phyloP scores from a whole-genome alignment of 2,113 vertebrate species.

The Turdus rufiventris region DNA sequence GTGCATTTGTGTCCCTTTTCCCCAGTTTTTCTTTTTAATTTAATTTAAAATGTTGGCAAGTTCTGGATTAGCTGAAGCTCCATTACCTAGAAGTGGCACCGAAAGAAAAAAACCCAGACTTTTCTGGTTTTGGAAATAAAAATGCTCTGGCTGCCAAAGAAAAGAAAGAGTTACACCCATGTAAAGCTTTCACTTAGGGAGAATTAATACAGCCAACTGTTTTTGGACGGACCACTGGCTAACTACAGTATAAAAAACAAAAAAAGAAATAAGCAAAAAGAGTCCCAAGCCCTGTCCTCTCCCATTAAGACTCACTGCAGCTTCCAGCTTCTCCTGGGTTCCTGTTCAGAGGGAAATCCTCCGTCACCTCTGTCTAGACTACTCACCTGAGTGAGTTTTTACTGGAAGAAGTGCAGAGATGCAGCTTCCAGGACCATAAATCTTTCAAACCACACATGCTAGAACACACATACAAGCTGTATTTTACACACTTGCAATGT shows the following conservation, averaged over 20 bases:
- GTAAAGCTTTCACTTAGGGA: constrained; percentile 48
- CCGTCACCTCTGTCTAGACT: constrained; percentile 43
- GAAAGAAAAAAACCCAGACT: neutral
- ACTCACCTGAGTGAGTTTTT: constrained; percentile 9
- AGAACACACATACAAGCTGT: neutral
- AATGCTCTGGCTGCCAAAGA: constrained; percentile 50
- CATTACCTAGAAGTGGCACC: constrained; percentile 10
- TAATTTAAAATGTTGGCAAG: neutral
- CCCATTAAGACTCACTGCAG: neutral
- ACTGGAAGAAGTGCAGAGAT: neutral
- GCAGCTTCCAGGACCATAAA: neutral
- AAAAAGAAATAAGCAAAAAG: neutral
- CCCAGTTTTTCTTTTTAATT: neutral
- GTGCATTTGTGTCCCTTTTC: neutral
- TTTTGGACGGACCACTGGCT: constrained; percentile 7
- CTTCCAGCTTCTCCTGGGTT: neutral
- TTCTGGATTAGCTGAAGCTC: neutral
- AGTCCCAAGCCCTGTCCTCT: constrained; percentile 3
- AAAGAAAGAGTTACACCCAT: constrained; percentile 58
- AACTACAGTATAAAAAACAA: neutral
- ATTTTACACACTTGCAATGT: neutral
- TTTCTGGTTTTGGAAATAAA: constrained; percentile 57
- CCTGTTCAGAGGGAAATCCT: constrained; percentile 7
- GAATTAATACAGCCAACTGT: constrained; percentile 37
- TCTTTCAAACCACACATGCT: neutral